A percentile compares a stretch with the other conserved stretches of the same genome.
phyloP scores from a whole-genome alignment of 2,113 vertebrate species.

The Cynoglossus semilaevis region DNA sequence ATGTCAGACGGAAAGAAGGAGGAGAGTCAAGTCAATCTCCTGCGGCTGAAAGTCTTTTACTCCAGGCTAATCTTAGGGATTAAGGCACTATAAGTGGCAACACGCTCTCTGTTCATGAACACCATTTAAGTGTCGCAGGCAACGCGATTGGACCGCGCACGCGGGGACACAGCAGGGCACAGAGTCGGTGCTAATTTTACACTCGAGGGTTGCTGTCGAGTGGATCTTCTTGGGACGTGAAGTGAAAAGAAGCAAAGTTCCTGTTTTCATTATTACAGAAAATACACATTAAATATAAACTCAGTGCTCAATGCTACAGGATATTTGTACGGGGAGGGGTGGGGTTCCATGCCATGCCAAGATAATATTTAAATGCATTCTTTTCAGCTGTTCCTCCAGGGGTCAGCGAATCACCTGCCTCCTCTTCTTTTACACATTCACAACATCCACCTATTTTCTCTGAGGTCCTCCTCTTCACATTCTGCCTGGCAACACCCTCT shows the following conservation, averaged over 20 bases:
- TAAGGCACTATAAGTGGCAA: slow-evolving; percentile 70
- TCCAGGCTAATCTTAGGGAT: slow-evolving; percentile 72
- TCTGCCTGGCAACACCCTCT: no score
- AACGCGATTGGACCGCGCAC: slow-evolving; percentile 28
- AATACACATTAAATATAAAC: neutral
- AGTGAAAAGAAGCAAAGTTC: neutral
- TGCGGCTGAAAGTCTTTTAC: slow-evolving; percentile 61
- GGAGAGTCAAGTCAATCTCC: slow-evolving; percentile 58
- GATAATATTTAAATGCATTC: no score
- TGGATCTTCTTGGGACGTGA: slow-evolving; percentile 11
- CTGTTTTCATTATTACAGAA: neutral
- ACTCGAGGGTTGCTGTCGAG: slow-evolving; percentile 5
- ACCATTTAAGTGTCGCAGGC: slow-evolving; percentile 46
- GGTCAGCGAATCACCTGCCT: no score
- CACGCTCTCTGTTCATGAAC: slow-evolving; percentile 51
- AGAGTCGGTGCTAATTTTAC: slow-evolving; percentile 49
- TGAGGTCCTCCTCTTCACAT: no score
- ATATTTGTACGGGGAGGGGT: no score
- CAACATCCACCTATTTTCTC: no score
- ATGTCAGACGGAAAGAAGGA: slow-evolving; percentile 46
- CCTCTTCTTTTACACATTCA: no score
- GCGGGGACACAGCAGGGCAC: slow-evolving; percentile 43
- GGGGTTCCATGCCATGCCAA: no score
- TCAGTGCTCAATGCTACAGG: no score
- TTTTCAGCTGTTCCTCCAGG: no score